These are phyloP conservation scores for Mormyrops boulengeri DNA, from an alignment of 2,797 vertebrate species.

Conservation along the genomic window DNA sequence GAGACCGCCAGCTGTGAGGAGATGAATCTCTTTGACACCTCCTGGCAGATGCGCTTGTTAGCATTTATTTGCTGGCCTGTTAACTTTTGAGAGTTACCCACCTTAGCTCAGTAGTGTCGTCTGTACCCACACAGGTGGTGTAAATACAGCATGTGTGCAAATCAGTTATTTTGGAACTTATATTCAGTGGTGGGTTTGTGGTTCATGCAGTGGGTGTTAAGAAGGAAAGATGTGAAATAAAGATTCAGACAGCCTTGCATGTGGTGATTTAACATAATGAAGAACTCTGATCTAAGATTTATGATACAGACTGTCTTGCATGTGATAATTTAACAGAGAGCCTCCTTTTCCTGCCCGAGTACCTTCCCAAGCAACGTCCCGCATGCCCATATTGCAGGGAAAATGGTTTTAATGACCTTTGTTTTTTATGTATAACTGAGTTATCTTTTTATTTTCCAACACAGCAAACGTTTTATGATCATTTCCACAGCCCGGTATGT, in stretches of 20 bases:
- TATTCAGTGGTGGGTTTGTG: neutral
- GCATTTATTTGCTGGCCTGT: conserved; percentile 22
- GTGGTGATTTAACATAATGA: neutral
- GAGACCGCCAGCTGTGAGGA: conserved; percentile 20
- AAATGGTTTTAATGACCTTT: neutral
- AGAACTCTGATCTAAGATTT: neutral
- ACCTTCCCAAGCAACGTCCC: neutral
- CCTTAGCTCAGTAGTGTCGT: neutral
- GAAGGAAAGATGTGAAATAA: neutral
- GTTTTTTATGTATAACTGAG: neutral
- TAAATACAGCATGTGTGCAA: neutral
- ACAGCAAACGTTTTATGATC: neutral
- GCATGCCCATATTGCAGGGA: neutral
- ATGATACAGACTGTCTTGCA: neutral
- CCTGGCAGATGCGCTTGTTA: conserved; percentile 15
- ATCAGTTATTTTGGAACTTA: neutral
- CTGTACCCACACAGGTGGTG: neutral
- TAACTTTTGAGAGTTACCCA: neutral
- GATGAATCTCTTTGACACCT: conserved; percentile 29
- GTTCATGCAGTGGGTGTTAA: neutral
- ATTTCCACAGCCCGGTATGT: neutral
- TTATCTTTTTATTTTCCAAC: neutral
- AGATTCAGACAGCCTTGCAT: neutral
- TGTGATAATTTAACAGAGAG: neutral
- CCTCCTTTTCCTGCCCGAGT: neutral